These are phyloP conservation scores for Eupeodes corollae DNA, from an alignment of 1,140 invertebrate species.

Conservation along the genomic window DNA sequence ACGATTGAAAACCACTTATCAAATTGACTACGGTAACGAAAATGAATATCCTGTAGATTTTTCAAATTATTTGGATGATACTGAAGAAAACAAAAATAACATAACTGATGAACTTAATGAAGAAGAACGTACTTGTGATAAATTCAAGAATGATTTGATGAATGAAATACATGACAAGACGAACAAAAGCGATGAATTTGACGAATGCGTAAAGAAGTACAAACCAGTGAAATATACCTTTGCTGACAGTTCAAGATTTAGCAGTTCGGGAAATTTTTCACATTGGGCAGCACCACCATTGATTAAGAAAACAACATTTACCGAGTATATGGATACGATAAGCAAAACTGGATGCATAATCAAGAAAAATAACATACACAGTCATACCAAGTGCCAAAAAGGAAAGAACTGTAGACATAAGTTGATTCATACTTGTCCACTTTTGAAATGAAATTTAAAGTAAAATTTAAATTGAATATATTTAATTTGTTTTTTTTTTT, in stretches of 20 bases:
- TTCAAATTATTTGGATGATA: constrained; percentile 26
- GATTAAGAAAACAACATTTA: constrained; percentile 23
- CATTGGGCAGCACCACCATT: constrained; percentile 23
- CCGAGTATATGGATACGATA: constrained; percentile 35
- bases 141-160: constrained; percentile 26
- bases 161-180: constrained; percentile 23
- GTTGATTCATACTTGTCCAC: constrained; percentile 20
- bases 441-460: constrained; percentile 11
- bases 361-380: constrained; percentile 29
- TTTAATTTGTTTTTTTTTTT: no score
- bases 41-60: constrained; percentile 37
- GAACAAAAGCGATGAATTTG: constrained; percentile 11
- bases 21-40: constrained; percentile 41
- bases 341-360: constrained; percentile 32
- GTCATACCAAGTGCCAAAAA: constrained; percentile 25
- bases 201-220: constrained; percentile 22
- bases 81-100: constrained; percentile 22
- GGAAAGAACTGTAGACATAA: constrained; percentile 28
- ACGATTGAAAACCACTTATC: constrained; percentile 44
- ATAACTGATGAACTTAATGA: constrained; percentile 16
- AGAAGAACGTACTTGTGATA: constrained; percentile 16
- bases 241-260: constrained; percentile 19
- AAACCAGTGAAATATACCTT: constrained; percentile 33
- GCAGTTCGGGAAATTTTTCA: constrained; percentile 25
- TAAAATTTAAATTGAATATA: no score